Evolutionary conservation across 2,888 invertebrate genomes (phyloP), one percentile per base, ranked within the genome.

Genomic region (Biston betularia): DNA sequence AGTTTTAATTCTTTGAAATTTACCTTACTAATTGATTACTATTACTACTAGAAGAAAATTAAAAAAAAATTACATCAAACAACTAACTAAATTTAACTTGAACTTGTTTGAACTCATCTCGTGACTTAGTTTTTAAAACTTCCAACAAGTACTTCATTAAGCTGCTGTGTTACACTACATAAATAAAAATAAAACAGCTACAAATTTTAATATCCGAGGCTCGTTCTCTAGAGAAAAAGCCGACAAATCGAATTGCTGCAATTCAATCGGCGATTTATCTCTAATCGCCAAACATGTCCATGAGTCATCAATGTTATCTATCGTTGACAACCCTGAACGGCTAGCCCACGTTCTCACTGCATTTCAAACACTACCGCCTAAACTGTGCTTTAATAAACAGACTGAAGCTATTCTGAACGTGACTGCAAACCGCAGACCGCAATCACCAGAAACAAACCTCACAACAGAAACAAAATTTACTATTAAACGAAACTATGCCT

Each of bases 331-430:
- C 90, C 88, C 85, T 88, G 68, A 52, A 64, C 64, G 65, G 68
- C 63, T 73, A 77, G 75, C 89, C 89, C 84, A 88, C 89, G 81
- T 87, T 88, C 89, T 85, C 86, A 88, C 79, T 76, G 76, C 67
- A 71, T 62, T 59, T 62, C 24, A 68, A 59, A 38, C 55, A 69
- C 73, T 73, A 45, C 55, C 33, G 12, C 38, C n/a, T 69, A 70
- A 65, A 63, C 70, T 75, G 71, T 71, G 60, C 46, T 38, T 67
- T 52, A 57, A 75, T 90, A 65, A 34, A 34, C 54, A 34, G 35
- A 50, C 60, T 55, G 54, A 24, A 42, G 33, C 2, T 42, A 44
- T 54, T 54, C 33, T 6, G 24, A 42, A 1, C 9, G 7, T 42
- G 9, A 9, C 54, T n/a, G 54, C 44, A 4, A n/a, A 33, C 33